These are phyloP conservation scores for Oscheius myriophilus DNA, from an alignment of 2,888 invertebrate genomes.

Conservation along the genomic window DNA sequence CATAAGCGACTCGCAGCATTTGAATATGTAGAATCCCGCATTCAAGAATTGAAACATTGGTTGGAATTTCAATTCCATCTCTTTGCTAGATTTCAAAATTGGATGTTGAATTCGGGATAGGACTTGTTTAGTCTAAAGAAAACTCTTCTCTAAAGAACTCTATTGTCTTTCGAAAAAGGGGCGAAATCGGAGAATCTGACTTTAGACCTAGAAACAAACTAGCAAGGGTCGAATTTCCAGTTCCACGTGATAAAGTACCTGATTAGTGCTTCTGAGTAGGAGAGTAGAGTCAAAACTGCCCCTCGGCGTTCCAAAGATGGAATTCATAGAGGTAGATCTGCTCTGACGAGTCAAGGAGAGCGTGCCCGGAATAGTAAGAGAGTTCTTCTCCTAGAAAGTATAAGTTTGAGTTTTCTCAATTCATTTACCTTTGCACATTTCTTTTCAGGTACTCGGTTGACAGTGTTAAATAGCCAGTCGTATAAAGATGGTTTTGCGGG, in stretches of 20 bases:
- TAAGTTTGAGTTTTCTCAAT: background rate
- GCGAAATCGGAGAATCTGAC: no score
- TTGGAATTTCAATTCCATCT: no score
- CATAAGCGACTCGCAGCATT: no score
- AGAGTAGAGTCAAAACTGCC: constrained; percentile 44
- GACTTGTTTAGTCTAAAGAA: no score
- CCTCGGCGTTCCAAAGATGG: constrained; percentile 46
- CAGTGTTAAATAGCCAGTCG: constrained; percentile 50
- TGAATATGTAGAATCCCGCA: no score
- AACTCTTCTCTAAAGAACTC: no score
- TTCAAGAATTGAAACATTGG: no score
- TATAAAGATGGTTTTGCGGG: constrained; percentile 41
- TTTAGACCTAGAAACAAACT: background rate
- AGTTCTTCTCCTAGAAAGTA: constrained; percentile 33
- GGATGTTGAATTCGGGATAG: no score
- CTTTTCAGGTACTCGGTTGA: constrained; percentile 37
- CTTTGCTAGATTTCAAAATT: no score
- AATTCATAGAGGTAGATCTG: constrained; percentile 32
- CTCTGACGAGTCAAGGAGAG: constrained; percentile 10
- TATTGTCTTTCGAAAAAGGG: no score
- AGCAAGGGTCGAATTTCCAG: background rate
- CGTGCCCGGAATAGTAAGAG: constrained; percentile 36
- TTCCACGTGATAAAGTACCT: constrained; percentile 22
- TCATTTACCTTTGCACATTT: constrained; percentile 5
- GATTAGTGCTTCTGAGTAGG: constrained; percentile 47